Percentiles rank a stretch among this genome's conserved stretches.
Evolutionary conservation across 2,888 invertebrate species (phyloP).

Genomic region (Hirtodrosophila confusa): DNA sequence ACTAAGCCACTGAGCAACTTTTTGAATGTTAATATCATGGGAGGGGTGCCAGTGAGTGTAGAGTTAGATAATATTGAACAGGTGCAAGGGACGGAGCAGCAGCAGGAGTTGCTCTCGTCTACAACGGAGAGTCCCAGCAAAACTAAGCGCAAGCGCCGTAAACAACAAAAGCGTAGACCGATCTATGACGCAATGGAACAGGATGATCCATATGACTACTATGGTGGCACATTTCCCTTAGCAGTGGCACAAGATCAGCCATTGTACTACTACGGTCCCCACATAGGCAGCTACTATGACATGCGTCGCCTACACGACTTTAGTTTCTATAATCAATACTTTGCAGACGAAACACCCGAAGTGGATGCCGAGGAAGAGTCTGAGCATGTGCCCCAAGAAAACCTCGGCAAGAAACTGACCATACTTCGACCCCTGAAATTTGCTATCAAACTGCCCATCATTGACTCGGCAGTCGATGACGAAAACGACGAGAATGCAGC

Average conservation of each 20-base stretch:
- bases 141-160: constrained; percentile 61
- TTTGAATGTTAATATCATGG: constrained; percentile 68
- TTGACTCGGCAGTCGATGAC: constrained; percentile 4
- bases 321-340: constrained; percentile 37
- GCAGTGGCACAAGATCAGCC: constrained; percentile 27
- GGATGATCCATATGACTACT: constrained; percentile 45
- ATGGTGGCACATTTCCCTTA: constrained; percentile 18
- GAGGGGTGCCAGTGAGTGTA: constrained; percentile 55
- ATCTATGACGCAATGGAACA: constrained; percentile 34
- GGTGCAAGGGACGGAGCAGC: constrained; percentile 2
- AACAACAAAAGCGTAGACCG: constrained; percentile 50
- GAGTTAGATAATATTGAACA: constrained; percentile 10
- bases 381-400: neutral
- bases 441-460: constrained; percentile 11
- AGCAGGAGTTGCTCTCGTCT: neutral
- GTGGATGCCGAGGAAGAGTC: neutral
- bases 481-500: constrained; percentile 3
- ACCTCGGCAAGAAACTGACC: constrained; percentile 41
- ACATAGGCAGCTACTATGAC: constrained; percentile 52
- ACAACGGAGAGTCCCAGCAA: constrained; percentile 39
- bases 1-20: constrained; percentile 74
- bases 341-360: neutral
- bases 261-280: constrained; percentile 49
- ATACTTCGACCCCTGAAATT: constrained; percentile 46
- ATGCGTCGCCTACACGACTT: constrained; percentile 47